A percentile compares a stretch with the other conserved stretches of the same genome.
These are phyloP conservation scores for Pterophyllum scalare DNA, from an alignment of 2,113 vertebrate genomes.

Conservation along the genomic window DNA sequence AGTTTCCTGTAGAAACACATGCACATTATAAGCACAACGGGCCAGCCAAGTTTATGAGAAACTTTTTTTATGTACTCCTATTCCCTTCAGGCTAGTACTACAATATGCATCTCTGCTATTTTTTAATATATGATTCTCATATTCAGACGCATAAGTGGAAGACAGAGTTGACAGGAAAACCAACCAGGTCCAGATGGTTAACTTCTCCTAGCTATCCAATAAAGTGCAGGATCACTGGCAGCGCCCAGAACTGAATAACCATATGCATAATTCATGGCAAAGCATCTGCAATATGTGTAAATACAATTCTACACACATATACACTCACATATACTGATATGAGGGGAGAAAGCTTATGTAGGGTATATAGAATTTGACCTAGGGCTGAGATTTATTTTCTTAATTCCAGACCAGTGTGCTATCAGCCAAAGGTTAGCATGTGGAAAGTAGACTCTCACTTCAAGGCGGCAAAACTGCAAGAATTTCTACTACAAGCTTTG, in stretches of 20 bases:
- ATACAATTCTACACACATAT: constrained; percentile 51
- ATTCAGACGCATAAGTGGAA: constrained; percentile 16
- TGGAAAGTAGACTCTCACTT: constrained; percentile 26
- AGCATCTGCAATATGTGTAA: constrained; percentile 52
- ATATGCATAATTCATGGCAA: constrained; percentile 68
- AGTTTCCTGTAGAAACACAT: not conserved
- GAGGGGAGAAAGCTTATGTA: constrained; percentile 21
- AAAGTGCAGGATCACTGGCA: constrained; percentile 43
- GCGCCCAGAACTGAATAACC: constrained; percentile 40
- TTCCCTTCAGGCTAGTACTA: not conserved
- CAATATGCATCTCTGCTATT: not conserved
- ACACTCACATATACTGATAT: not conserved
- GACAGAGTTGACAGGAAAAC: constrained; percentile 36
- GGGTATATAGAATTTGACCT: constrained; percentile 53
- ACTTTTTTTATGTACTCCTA: not conserved
- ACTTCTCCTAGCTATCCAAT: constrained; percentile 43
- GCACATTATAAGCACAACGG: not conserved
- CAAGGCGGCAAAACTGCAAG: constrained; percentile 19
- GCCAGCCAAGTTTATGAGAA: not conserved
- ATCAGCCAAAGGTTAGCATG: constrained; percentile 53
- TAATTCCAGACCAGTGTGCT: constrained; percentile 53
- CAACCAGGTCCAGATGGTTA: constrained; percentile 35
- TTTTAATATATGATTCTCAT: not conserved
- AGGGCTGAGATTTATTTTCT: constrained; percentile 36
- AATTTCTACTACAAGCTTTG: not conserved